Percentiles rank a stretch among this genome's conserved stretches.
Evolutionary conservation across 2,888 invertebrate species (phyloP).

Genomic region (Trilocha varians): DNA sequence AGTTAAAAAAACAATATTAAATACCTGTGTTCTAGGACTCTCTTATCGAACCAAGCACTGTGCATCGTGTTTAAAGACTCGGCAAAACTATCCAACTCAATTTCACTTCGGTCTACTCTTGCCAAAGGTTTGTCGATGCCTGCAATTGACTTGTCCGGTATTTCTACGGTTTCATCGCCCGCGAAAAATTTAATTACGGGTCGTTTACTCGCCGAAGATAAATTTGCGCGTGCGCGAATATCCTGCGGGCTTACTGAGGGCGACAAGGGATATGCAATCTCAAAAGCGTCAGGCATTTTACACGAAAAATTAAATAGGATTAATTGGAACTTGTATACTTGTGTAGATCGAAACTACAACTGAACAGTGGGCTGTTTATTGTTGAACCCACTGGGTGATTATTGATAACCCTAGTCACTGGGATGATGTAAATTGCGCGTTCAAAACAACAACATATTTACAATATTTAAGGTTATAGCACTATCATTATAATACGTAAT

Average conservation of each 20-base stretch:
- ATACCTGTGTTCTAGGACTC: conserved; percentile 75
- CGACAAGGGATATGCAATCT: conserved; percentile 69
- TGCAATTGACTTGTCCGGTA: conserved; percentile 59
- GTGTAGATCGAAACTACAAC: conserved; percentile 24
- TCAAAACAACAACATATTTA: conserved; percentile 5
- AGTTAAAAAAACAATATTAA: conserved; percentile 16
- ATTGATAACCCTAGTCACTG: conserved; percentile 39
- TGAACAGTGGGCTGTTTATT: conserved; percentile 19
- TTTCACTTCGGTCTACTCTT: conserved; percentile 55
- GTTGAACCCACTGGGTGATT: conserved; percentile 50
- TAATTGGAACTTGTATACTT: conserved; percentile 14
- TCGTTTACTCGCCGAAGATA: conserved; percentile 52
- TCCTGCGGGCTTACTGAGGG: conserved; percentile 64
- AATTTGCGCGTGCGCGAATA: conserved; percentile 74
- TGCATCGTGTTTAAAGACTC: conserved; percentile 61
- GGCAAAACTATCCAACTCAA: conserved; percentile 72
- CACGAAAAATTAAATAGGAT: conserved; percentile 9
- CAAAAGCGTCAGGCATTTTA: conserved; percentile 74
- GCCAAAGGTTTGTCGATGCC: conserved; percentile 51
- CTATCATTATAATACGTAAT: neutral
- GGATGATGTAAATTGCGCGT: conserved; percentile 45
- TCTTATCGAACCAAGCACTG: conserved; percentile 70
- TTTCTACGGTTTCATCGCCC: conserved; percentile 56
- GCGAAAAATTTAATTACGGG: conserved; percentile 52
- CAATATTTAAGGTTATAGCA: conserved; percentile 6